phyloP scores from a whole-genome alignment of 1,140 invertebrate species.

The Apis dorsata region DNA sequence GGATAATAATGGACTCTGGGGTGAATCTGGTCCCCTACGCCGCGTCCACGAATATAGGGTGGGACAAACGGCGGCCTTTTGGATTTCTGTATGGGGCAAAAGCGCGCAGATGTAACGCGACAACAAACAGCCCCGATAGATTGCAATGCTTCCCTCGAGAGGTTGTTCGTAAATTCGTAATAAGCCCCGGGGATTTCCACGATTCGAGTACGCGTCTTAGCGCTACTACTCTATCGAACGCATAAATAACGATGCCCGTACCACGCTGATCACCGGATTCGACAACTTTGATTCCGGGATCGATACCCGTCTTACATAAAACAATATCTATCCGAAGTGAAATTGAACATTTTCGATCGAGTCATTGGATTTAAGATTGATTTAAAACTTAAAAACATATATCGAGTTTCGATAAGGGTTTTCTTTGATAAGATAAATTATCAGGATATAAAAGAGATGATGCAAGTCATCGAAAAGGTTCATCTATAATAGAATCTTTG shows the following conservation, averaged over 20 bases:
- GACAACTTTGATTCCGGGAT: neutral
- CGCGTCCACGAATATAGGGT: conserved; percentile 62
- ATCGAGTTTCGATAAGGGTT: no score
- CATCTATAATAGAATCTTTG: no score
- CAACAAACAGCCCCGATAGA: conserved; percentile 77
- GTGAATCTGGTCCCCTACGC: conserved; percentile 75
- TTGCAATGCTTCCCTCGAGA: conserved; percentile 72
- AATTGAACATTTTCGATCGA: no score
- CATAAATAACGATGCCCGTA: conserved; percentile 52
- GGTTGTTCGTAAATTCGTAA: conserved; percentile 69
- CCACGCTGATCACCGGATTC: conserved; percentile 5
- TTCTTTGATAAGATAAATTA: no score
- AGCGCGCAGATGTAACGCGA: conserved; percentile 78
- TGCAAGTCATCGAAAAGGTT: no score
- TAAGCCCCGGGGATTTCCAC: conserved; percentile 54
- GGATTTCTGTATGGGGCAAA: conserved; percentile 68
- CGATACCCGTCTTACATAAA: neutral
- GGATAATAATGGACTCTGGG: conserved; percentile 80
- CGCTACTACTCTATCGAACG: conserved; percentile 3
- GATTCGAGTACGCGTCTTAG: conserved; percentile 30
- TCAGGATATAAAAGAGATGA: no score
- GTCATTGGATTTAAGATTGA: no score
- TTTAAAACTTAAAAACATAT: no score
- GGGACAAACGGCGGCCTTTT: conserved; percentile 55
- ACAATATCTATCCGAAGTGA: no score